A percentile compares a stretch with the other conserved stretches of the same genome.
Conservation (phyloP, 1,140 invertebrate genomes). For the Pseudoatta argentina region DNA sequence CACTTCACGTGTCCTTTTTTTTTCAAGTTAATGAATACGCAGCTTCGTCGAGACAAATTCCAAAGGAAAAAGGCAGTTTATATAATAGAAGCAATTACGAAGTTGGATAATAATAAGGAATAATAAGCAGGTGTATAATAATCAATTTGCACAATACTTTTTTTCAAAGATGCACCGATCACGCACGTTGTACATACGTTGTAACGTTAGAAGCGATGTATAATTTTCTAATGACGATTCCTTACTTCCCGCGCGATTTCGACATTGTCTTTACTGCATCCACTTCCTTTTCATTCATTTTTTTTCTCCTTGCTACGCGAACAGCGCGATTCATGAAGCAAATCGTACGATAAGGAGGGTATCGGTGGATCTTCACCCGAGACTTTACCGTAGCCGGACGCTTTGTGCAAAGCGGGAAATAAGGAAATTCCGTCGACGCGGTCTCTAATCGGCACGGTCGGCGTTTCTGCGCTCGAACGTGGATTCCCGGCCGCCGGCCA, state of each 20-base stretch:
- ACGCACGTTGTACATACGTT: not conserved
- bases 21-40: not conserved
- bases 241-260: conserved; percentile 37
- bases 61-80: conserved; percentile 7
- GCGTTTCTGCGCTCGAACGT: conserved; percentile 66
- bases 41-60: not conserved
- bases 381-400: conserved; percentile 8
- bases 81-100: conserved; percentile 24
- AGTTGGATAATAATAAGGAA: conserved; percentile 10
- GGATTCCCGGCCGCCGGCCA: conserved; percentile 60
- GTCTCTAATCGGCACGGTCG: conserved; percentile 53
- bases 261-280: conserved; percentile 35
- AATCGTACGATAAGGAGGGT: conserved; percentile 37
- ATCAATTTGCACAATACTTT: conserved; percentile 41
- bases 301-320: not conserved
- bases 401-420: conserved; percentile 54
- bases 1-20: not conserved
- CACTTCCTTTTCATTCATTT: conserved; percentile 11
- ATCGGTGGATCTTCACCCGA: conserved; percentile 19
- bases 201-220: not conserved
- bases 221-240: conserved; percentile 49
- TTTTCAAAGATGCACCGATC: conserved; percentile 18
- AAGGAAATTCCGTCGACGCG: conserved; percentile 58
- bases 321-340: conserved; percentile 43
- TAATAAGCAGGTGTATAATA: conserved; percentile 20